Percentiles rank a stretch among this genome's conserved stretches.
These are phyloP conservation scores for Drosophila kambysellisi DNA, from an alignment of 2,888 invertebrate species.

Conservation along the genomic window DNA sequence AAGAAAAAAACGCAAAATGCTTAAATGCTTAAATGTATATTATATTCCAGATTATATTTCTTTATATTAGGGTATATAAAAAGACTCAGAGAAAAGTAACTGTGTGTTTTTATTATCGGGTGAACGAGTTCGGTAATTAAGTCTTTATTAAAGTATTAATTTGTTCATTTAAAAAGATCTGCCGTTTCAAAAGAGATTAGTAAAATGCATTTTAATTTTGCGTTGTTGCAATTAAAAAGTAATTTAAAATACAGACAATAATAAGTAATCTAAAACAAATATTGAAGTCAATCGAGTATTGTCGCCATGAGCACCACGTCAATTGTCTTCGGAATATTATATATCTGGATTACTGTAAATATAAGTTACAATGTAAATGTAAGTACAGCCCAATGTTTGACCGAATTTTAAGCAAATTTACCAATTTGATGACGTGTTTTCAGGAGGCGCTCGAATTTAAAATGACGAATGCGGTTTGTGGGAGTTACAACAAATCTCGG, in stretches of 20 bases:
- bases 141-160: too few species aligned
- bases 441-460: too few species aligned
- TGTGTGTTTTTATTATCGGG: too few species aligned
- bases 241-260: rapidly evolving
- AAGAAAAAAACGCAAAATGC: too few species aligned
- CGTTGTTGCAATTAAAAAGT: background rate
- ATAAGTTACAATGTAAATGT: background rate
- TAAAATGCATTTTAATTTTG: rapidly evolving
- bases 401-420: background rate
- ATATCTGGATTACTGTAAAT: background rate
- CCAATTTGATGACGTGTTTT: background rate
- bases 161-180: too few species aligned
- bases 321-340: background rate
- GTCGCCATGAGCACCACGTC: background rate
- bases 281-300: background rate
- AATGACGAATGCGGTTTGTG: too few species aligned
- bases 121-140: too few species aligned
- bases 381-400: background rate
- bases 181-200: too few species aligned
- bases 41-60: too few species aligned
- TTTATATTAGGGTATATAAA: too few species aligned
- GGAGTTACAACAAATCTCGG: rapidly evolving
- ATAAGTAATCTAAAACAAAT: background rate
- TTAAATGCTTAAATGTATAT: too few species aligned
- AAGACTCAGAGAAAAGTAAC: too few species aligned